Evolutionary conservation across 2,797 vertebrate species (phyloP), one percentile per base, ranked within the genome.

Genomic region (Molothrus aeneus): DNA sequence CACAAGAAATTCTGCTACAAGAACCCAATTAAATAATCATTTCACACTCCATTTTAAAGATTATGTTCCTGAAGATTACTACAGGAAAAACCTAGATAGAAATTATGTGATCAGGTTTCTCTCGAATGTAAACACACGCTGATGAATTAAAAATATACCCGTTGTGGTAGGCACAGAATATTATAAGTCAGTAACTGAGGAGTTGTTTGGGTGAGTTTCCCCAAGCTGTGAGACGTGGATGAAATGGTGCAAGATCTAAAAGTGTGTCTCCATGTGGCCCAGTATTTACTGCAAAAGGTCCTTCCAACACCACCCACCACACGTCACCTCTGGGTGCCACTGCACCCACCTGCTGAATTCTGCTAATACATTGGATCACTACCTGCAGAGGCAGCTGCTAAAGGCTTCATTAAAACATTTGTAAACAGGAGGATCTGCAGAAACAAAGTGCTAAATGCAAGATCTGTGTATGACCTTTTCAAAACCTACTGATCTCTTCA

Each of bases 11-110:
- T 88, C 42, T 91, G 69, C 72, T 80, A 65, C 70, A 91, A 94
- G 84, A 80, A 93, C 28, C 24, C 93, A 93, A 92, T 96, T 95
- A 95, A 95, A 92, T 81, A 83, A 93, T 78, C 31, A 92, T 94
- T 95, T 71, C 84, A 70, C 36, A 53, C 64, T 92, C 86, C 60
- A 66, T 79, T 94, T 93, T 88, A 86, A 89, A 88, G 81, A 92
- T 85, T 80, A 84, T 56, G 75, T 80, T 92, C 53, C 63, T 42
- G 31, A 85, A 83, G 71, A 94, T 92, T 90, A 85, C 64, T 72
- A 80, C 38, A 68, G 42, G 57, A 94, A 74, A 73, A 90, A 90
- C 86, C 69, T 19, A 68, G 80, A 87, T 96, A 68, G 88, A 91
- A 94, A 85, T 83, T 17, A 85, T 11, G 72, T 42, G 59, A 80